Evolutionary conservation across 2,888 invertebrate genomes (phyloP), one percentile per base, ranked within the genome.

Genomic region (Sinopyrophorus schimmeli): DNA sequence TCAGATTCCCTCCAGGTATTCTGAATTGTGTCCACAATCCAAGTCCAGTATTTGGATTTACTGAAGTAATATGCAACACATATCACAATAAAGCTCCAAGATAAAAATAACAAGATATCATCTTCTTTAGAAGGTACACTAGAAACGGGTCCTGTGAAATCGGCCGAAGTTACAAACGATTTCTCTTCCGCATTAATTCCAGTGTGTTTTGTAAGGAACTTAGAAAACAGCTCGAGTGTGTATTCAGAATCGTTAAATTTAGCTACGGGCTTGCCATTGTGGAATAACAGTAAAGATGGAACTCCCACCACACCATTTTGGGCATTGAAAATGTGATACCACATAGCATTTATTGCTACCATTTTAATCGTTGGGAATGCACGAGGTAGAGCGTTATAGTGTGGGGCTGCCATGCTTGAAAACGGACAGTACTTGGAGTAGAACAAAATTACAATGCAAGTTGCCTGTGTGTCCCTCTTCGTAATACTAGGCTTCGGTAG

Each of bases 301-400:
- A 95, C 86, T 10, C 92, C 93, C 5, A 92, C 86, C 47, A 94
- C 89, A 5, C 94, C 94, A 72, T 90, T 92, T 61, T 92, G 90
- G 0, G 92, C 89, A 74, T 92, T 94, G 35, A 92, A 89, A 51
- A 87, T 83, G 66, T 86, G 85, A 63, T 88, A 84, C 67, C 84
- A 84, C 60, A 89, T 80, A 1, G 94, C 92, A 77, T 98, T 94
- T 10, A 97, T 83, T 2, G 91, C 96, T 5, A 92, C 87, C 71
- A 94, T 82, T 74, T 88, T 87, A 1, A 98, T 78, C 60, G 86
- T 84, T 1, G 93, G 92, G 73, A 90, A 97, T 2, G 88, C 84
- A 64, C 91, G 78, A 1, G 94, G 89, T 15, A 97, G 71, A 0
- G 94, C 90, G 77, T 97, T 97, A 65, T 87, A 92, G 68, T 92